Conservation (phyloP, 2,113 vertebrate genomes). For the Myxocyprinus asiaticus region DNA sequence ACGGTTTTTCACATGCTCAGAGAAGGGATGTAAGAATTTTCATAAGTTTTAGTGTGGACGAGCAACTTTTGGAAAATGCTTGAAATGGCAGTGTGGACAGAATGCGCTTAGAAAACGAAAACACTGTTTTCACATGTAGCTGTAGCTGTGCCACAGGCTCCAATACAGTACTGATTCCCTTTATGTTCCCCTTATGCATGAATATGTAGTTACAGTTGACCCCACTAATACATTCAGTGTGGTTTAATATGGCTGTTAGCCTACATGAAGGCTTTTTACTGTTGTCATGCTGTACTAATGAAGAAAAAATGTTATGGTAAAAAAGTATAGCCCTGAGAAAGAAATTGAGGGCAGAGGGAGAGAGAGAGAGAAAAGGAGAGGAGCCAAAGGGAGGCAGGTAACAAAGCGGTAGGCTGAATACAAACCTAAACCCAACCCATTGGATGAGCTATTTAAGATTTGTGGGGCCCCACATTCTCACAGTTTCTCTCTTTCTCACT, state of each 20-base stretch:
- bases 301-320: neutral
- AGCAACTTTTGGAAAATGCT: no score
- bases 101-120: no score
- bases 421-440: slow-evolving; percentile 6
- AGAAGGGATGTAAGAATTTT: no score
- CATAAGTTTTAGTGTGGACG: no score
- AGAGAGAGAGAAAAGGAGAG: no score
- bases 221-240: neutral
- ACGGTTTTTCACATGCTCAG: no score
- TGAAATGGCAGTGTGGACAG: no score
- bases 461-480: slow-evolving; percentile 15
- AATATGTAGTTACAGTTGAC: neutral
- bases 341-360: no score
- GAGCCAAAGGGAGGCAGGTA: neutral
- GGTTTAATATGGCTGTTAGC: neutral
- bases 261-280: neutral
- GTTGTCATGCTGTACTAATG: neutral
- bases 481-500: neutral
- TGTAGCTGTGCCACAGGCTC: no score
- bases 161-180: no score
- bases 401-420: slow-evolving; percentile 18
- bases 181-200: neutral
- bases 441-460: slow-evolving; percentile 12
- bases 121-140: no score
- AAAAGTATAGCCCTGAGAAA: neutral